Evolutionary conservation across 2,888 invertebrate species (phyloP).

Genomic region (Drosophila neonasuta): DNA sequence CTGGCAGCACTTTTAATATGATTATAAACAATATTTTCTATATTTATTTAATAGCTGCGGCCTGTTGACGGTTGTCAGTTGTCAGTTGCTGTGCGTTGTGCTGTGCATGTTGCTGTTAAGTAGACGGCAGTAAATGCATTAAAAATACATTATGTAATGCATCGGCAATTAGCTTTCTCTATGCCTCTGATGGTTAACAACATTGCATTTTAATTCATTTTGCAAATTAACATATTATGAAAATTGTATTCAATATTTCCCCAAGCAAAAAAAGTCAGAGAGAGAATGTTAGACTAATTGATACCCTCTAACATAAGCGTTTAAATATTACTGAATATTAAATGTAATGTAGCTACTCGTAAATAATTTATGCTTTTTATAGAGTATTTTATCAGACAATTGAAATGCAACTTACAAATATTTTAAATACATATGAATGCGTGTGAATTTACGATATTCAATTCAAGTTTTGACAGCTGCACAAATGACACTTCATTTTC

Average conservation of each 20-base stretch:
- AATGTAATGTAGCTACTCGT: too few species aligned
- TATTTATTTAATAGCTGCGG: background rate
- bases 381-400: slow-evolving; percentile 11
- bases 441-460: slow-evolving; percentile 22
- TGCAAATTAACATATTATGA: slow-evolving; percentile 28
- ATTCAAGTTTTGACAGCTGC: slow-evolving; percentile 38
- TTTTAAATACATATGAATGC: slow-evolving; percentile 17
- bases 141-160: slow-evolving; percentile 16
- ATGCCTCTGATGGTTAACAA: background rate
- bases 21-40: background rate
- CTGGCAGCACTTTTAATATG: background rate
- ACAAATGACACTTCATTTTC: slow-evolving; percentile 28
- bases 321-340: too few species aligned
- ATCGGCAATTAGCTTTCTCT: slow-evolving; percentile 22
- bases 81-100: background rate
- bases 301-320: background rate
- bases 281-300: background rate
- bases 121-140: slow-evolving; percentile 14
- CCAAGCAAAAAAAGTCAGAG: background rate
- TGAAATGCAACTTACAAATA: slow-evolving; percentile 11
- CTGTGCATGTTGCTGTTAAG: background rate
- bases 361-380: background rate
- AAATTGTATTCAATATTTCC: slow-evolving; percentile 9
- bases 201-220: slow-evolving; percentile 17
- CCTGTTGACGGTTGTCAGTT: slow-evolving; percentile 11